Evolutionary conservation across 2,888 invertebrate species (phyloP), one percentile per base, ranked within the genome.

Genomic region (Myathropa florea): DNA sequence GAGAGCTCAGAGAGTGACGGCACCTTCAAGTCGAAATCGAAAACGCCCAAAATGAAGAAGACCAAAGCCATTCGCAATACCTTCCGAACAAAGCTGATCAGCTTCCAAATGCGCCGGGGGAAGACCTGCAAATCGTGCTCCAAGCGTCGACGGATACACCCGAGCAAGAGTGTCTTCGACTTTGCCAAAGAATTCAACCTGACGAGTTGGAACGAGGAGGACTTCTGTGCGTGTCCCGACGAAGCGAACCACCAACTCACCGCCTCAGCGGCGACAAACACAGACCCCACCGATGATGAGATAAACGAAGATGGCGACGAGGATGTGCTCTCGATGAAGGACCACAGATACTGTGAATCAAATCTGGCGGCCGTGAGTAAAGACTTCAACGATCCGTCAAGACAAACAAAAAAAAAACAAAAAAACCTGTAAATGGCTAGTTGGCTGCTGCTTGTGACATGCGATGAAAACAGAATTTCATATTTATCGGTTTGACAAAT

Each of bases 311-410:
- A 90, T 18, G 90, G 89, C 14, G 88, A 89, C 3, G 92, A 92
- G 55, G 92, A 92, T 88, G 89, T 90, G 70, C 89, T 92, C 60
- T 91, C 91, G 76, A 90, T 91, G 53, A 92, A 91, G 89, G 92
- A 92, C 83, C 93, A 92, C 88, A 91, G 90, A 89, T 92, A 91
- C 89, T 90, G 91, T 86, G 91, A 92, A 84, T 91, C 91, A 84
- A 92, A 90, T 89, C 89, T 92, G 90, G 91, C 92, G 88, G 92
- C 90, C 90, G 92, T 92, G 92, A 92, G 92, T 92, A 91, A 87
- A 72, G 39, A 63, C 59, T 28, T 10, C 75, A 65, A 68, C 80
- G 65, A 84, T 67, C 46, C 55, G 64, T 78, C 67, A 28, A 55
- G 24, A 57, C 46, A 46, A 18, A 46, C 28, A 24, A 39, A 75